A percentile compares a stretch with the other conserved stretches of the same genome.
These are phyloP conservation scores for Parasteatoda tepidariorum DNA, from an alignment of 1,140 invertebrate species.

Conservation along the genomic window DNA sequence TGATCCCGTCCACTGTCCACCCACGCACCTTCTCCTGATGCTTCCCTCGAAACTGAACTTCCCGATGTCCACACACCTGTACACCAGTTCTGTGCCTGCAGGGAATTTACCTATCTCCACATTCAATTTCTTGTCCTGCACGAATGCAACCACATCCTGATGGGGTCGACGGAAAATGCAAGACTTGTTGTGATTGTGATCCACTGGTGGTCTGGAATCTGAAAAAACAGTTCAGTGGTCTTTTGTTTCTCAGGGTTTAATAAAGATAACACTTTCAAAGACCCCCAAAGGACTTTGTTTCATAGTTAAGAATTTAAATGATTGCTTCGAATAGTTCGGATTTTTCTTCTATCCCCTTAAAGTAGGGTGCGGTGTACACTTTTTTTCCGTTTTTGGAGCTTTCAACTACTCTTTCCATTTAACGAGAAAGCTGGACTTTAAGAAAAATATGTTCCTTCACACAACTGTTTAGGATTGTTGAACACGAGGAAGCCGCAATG, in stretches of 20 bases:
- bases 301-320: not conserved
- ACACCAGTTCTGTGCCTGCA: constrained; percentile 77
- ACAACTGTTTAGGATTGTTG: no score
- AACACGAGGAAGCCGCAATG: no score
- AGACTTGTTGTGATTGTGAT: constrained; percentile 73
- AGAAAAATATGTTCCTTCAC: no score
- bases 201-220: constrained; percentile 12
- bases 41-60: constrained; percentile 75
- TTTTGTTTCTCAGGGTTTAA: not conserved
- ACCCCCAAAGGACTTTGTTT: not conserved
- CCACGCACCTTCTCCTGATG: constrained; percentile 76
- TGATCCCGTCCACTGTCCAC: constrained; percentile 81
- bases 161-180: constrained; percentile 83
- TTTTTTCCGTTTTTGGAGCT: no score
- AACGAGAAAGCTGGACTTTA: no score
- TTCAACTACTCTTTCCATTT: no score
- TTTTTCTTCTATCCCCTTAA: not conserved
- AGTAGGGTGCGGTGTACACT: not conserved
- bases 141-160: constrained; percentile 82
- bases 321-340: not conserved
- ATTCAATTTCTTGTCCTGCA: constrained; percentile 79
- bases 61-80: constrained; percentile 82
- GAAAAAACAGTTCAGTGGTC: not conserved
- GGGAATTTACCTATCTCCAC: constrained; percentile 79
- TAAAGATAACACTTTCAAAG: not conserved